A percentile compares a stretch with the other conserved stretches of the same genome.
These are phyloP conservation scores for Tenebrio molitor DNA, from an alignment of 1,140 invertebrate genomes.

Conservation along the genomic window DNA sequence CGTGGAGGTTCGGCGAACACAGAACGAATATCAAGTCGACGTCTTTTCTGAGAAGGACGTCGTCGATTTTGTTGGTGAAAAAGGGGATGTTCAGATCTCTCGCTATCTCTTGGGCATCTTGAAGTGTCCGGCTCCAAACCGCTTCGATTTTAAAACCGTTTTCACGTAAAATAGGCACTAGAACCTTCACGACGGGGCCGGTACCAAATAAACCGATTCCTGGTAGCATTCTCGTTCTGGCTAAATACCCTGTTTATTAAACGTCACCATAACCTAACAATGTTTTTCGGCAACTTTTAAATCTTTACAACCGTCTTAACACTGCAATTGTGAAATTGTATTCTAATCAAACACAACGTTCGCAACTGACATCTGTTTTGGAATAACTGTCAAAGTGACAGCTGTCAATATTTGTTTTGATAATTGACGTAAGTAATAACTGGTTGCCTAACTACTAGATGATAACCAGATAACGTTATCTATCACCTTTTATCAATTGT, in stretches of 20 bases:
- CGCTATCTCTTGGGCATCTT: constrained; percentile 85
- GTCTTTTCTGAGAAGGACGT: constrained; percentile 92
- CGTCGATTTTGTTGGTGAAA: constrained; percentile 93
- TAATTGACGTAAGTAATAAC: too few species aligned
- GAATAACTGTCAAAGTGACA: too few species aligned
- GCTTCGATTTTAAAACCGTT: constrained; percentile 94
- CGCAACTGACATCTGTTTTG: too few species aligned
- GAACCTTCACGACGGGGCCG: constrained; percentile 86
- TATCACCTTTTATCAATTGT: too few species aligned
- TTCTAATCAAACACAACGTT: too few species aligned
- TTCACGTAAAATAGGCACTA: constrained; percentile 91
- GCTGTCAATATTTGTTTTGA: too few species aligned
- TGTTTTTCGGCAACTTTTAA: too few species aligned
- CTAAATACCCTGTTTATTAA: not conserved
- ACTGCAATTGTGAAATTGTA: too few species aligned
- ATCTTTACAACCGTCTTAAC: too few species aligned
- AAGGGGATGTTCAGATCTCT: constrained; percentile 89
- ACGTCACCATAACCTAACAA: too few species aligned
- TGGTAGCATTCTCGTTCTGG: constrained; percentile 75
- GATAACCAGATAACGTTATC: too few species aligned
- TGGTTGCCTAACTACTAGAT: too few species aligned
- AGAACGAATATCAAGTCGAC: constrained; percentile 95
- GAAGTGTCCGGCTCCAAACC: constrained; percentile 89
- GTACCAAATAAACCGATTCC: constrained; percentile 97
- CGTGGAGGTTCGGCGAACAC: constrained; percentile 94